phyloP scores from a whole-genome alignment of 2,797 vertebrate genomes.

The Malurus leucopterus region DNA sequence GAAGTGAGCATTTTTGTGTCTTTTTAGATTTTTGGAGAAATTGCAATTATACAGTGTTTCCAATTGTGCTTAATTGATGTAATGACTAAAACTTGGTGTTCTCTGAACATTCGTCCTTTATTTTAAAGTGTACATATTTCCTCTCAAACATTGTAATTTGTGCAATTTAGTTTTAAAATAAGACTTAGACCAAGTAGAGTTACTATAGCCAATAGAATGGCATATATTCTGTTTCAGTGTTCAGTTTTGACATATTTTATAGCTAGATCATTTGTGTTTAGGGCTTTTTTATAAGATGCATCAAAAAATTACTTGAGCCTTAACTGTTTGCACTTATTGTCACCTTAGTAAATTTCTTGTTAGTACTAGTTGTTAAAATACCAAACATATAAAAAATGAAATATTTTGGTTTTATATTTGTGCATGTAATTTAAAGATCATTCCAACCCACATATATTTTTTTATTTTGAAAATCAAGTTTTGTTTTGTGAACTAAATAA shows the following conservation, averaged over 20 bases:
- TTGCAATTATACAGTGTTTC: not conserved
- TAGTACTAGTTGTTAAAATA: not conserved
- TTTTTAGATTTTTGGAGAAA: not conserved
- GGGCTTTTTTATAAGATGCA: not conserved
- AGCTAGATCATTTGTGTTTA: not conserved
- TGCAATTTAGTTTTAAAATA: not conserved
- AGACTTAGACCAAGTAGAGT: not conserved
- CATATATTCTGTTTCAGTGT: not conserved
- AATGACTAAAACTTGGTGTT: not conserved
- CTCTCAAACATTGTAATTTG: not conserved
- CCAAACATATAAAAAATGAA: not conserved
- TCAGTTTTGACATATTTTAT: not conserved
- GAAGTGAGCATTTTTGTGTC: constrained; percentile 78
- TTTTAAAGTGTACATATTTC: not conserved
- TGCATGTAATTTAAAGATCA: not conserved
- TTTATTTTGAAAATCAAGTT: not conserved
- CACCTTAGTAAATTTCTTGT: not conserved
- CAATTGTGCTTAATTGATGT: not conserved
- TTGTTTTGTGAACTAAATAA: not conserved
- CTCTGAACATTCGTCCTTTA: not conserved
- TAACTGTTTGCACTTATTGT: not conserved
- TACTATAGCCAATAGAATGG: not conserved
- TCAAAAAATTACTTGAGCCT: not conserved
- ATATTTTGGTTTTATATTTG: not conserved
- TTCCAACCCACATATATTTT: not conserved